Evolutionary conservation across 2,888 invertebrate genomes (phyloP).

Genomic region (Drosophila borealis): DNA sequence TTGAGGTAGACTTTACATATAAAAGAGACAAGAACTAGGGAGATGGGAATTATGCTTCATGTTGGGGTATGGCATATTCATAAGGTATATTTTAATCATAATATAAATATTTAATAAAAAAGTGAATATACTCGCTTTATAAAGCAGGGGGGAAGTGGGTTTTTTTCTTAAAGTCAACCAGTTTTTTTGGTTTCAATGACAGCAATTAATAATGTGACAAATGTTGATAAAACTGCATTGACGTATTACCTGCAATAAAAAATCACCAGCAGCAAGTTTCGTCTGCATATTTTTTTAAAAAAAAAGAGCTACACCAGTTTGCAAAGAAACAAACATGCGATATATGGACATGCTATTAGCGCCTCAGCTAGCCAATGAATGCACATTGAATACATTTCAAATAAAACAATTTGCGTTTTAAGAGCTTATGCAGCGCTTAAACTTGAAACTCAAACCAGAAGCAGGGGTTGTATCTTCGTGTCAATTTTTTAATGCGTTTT

Average conservation of each 20-base stretch:
- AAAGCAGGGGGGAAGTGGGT: constrained; percentile 16
- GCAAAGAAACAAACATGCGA: not conserved
- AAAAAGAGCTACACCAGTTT: not conserved
- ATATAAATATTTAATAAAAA: not conserved
- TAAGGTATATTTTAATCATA: too few relatives aligned
- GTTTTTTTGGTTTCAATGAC: constrained; percentile 17
- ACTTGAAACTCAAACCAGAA: not conserved
- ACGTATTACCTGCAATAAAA: constrained; percentile 8
- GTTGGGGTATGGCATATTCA: too few relatives aligned
- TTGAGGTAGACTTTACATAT: not conserved
- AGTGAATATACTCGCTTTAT: not conserved
- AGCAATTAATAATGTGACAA: constrained; percentile 10
- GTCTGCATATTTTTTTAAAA: not conserved
- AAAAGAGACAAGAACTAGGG: too few relatives aligned
- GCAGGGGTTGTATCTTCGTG: too few relatives aligned
- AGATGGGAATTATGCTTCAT: too few relatives aligned
- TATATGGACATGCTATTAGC: not conserved
- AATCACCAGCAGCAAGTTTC: not conserved
- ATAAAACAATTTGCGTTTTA: not conserved
- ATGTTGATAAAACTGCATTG: constrained; percentile 7
- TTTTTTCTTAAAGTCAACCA: constrained; percentile 12
- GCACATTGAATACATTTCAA: not conserved
- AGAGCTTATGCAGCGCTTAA: not conserved
- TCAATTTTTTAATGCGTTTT: too few relatives aligned
- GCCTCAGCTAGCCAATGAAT: not conserved